Base-by-base conservation (phyloP, 2,113 vertebrate species). In the Macaca nemestrina region DNA sequence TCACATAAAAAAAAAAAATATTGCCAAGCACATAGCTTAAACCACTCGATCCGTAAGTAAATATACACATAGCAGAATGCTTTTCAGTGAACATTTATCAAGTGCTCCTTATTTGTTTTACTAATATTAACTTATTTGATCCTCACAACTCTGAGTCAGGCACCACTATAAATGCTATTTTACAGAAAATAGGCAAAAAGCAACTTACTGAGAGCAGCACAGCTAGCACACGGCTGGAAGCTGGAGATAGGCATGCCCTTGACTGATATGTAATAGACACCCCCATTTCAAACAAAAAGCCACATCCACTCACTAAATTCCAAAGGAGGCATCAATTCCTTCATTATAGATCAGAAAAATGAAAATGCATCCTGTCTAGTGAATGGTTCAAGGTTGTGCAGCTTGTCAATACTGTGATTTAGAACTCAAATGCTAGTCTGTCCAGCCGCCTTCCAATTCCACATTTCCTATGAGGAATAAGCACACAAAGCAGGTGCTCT, bases 181-280 rank as follows among this genome's bases (percentile, higher is more conserved):
- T 91, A 80, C 45, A 72, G 43, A 90, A 94, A 97, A 67, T n/a
- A 87, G 81, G 55, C 23, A 48, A 70, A 90, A 64, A 76, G 8
- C 43, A 85, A 40, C 59, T 88, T 72, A 22, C 38, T 32, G n/a
- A 78, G 25, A 43, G n/a, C 43, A 57, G 64, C 23, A 45, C 18
- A 88, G 78, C 11, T n/a, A 89, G 23, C 59, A 30, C 10, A 50
- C 35, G 64, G 32, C 48, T 50, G 32, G 43, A 32, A n/a, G 40
- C 9, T 9, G 40, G 76, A 81, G 48, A 30, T 12, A 22, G 18
- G 52, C 6, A 48, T 35, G 4, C 45, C 81, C 32, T 38, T 67
- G 32, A 61, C 35, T 52, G 27, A 18, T 27, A 27, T 25, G 17
- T 61, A 73, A 64, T 75, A 32, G 22, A 18, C 35, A 5, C 18